Base-by-base conservation (phyloP, 2,888 invertebrate genomes). In the Stenichneumon culpator region DNA sequence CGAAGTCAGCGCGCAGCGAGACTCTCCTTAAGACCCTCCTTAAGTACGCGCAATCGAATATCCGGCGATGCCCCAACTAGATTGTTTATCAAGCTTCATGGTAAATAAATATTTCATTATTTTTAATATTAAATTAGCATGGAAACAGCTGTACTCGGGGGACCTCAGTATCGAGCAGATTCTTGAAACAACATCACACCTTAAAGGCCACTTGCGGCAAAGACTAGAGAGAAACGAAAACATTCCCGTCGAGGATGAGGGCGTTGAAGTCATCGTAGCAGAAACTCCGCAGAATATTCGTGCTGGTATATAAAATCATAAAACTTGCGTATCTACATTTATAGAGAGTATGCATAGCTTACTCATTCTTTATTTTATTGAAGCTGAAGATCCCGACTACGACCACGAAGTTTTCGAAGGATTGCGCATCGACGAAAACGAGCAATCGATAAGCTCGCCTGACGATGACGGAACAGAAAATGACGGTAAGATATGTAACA, bases 81-180 rank as follows among this genome's bases (percentile, higher is more conserved):
- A 28, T 28, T 28, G 28, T 28, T 28, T 28, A 28, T 28, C 28
- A 28, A 32, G 32, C 32, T 32, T 32, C 32, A 32, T 6, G 0
- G 1, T 32, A 6, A 32, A 32, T 32, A 32, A 6, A 32, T 32
- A 32, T 32, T 32, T 32, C 32, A 32, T 32, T 32, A 5, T 32
- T 32, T 32, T 32, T 6, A 6, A 32, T 32, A 63, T 63, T 32
- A 3, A 14, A 3, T 63, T 69, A 69, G 69, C 69, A 39, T 69
- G 69, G 69, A 50, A 69, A 52, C 69, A 69, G 28, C 22, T 69
- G 32, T 28, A 69, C n/a, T 69, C 32, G n/a, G 14, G 47, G 1
- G 50, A 47, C 5, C 6, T 50, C 4, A 28, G 25, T 52, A 16
- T 28, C 16, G 47, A 47, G 6, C 50, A 69, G 22, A 52, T 69